Evolutionary conservation across 2,888 invertebrate species (phyloP).

Genomic region (Sarcophaga variegata): DNA sequence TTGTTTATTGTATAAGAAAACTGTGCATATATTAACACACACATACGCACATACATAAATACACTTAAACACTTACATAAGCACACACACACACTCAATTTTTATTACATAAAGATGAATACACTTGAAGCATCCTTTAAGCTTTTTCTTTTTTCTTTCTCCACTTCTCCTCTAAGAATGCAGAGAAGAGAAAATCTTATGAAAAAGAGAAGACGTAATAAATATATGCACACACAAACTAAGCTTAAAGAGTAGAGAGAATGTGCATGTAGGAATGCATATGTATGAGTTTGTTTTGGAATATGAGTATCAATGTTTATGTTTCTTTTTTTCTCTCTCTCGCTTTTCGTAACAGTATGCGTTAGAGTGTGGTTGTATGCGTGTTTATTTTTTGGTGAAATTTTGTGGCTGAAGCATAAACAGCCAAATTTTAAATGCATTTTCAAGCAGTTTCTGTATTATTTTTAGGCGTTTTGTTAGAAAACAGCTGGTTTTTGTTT

Average conservation of each 20-base stretch:
- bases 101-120: not conserved
- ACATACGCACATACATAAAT: not conserved
- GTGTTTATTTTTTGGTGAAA: constrained; percentile 3
- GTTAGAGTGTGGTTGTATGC: not conserved
- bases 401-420: constrained; percentile 13
- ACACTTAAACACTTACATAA: not conserved
- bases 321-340: too few species aligned
- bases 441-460: too few species aligned
- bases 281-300: too few species aligned
- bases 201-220: not conserved
- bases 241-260: too few species aligned
- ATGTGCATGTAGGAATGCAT: too few species aligned
- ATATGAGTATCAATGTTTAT: too few species aligned
- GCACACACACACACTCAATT: not conserved
- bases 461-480: too few species aligned
- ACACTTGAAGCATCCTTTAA: not conserved
- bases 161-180: not conserved
- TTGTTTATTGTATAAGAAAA: constrained; percentile 75
- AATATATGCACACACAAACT: not conserved
- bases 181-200: not conserved
- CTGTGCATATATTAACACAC: constrained; percentile 47
- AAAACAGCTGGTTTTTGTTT: too few species aligned
- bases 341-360: too few species aligned
- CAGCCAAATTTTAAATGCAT: not conserved
- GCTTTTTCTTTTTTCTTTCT: not conserved